Evolutionary conservation across 1,140 invertebrate genomes (phyloP), one percentile per base, ranked within the genome.

Genomic region (Euura lappo): DNA sequence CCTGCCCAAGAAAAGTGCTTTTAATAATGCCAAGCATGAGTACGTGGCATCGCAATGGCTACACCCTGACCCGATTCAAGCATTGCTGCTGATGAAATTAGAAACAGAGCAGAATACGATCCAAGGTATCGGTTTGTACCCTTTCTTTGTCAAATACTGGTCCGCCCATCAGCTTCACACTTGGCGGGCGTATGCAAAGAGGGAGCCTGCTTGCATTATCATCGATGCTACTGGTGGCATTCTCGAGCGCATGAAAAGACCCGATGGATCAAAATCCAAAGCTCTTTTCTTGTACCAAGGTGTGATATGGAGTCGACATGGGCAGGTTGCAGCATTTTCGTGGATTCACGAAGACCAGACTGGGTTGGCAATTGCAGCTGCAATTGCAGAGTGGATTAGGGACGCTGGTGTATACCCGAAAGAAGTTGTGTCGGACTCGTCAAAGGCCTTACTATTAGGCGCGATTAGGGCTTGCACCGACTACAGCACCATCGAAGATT

Each of bases 141-240:
- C 77, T 28, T 76, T 80, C 71, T 73, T 7, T 47, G 76, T 76
- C 2, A 72, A 76, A 65, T 80, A 76, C 68, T 77, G 74, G 74
- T 68, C 76, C 1, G 77, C 72, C 68, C 71, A 71, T 47, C 79
- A 80, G 71, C 7, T 73, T 0, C 68, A 75, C 44, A 69, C 76
- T 7, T 79, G 75, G 45, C 47, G 68, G 51, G 10, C 44, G 10
- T 73, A 71, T 72, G 69, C 71, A 8, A 68, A 66, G 13, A 42
- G 11, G 42, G 68, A 74, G 45, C 44, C 69, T 28, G 42, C 71
- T 45, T 65, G 65, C 7, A 42, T 71, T 10, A 51, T 68, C 3
- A 71, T 78, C 6, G 77, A 80, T 75, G 78, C 79, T 6, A 79
- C 77, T 7, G 78, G 78, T 1, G 70, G 70, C 45, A 69, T 79